Conservation (phyloP, 2,888 invertebrate species). For the Tenthredo scrophulariae region DNA sequence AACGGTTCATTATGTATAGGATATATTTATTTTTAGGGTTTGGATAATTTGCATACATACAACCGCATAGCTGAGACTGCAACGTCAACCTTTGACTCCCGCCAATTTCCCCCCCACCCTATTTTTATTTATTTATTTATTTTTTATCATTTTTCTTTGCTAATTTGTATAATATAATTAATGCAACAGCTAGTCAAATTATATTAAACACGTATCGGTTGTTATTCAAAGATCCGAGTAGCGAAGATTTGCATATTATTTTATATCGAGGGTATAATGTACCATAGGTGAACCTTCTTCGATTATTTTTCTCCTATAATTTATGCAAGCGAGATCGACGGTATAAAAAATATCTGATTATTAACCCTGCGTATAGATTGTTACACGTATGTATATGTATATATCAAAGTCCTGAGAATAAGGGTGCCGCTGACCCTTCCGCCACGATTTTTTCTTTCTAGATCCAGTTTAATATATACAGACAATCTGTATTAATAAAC, state of each 20-base stretch:
- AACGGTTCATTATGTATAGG: constrained; percentile 67
- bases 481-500: constrained; percentile 33
- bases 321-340: not conserved
- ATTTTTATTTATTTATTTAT: no score
- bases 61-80: not conserved
- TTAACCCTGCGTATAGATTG: constrained; percentile 25
- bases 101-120: not conserved
- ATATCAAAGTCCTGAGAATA: constrained; percentile 19
- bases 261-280: constrained; percentile 16
- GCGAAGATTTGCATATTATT: constrained; percentile 2
- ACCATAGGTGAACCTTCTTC: not conserved
- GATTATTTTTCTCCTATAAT: constrained; percentile 35
- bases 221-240: constrained; percentile 28
- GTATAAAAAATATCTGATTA: constrained; percentile 46
- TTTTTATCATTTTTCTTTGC: not conserved
- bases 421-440: constrained; percentile 40
- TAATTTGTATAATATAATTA: constrained; percentile 45
- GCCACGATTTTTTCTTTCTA: not conserved
- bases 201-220: constrained; percentile 51
- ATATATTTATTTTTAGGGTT: constrained; percentile 37
- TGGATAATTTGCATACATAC: constrained; percentile 7
- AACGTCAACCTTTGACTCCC: constrained; percentile 6
- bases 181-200: constrained; percentile 45
- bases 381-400: not conserved
- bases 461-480: constrained; percentile 41